Evolutionary conservation across 1,140 invertebrate species (phyloP), one percentile per base, ranked within the genome.

Genomic region (Octopus sinensis): DNA sequence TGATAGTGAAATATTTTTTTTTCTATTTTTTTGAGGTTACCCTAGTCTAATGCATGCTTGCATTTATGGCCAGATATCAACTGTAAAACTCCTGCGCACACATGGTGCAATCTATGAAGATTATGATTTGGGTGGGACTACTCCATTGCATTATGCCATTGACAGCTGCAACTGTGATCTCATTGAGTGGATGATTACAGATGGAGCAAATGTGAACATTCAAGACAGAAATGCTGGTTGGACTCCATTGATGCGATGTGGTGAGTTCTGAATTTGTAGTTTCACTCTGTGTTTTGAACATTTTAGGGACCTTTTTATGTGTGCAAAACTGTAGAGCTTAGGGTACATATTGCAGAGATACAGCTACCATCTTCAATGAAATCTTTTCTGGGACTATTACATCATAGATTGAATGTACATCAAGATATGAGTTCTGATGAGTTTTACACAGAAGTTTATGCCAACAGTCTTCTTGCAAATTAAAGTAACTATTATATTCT

Each of bases 171-270:
- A 89, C 82, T 71, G 83, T 3, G 84, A 90, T 13, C 82, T 89
- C 52, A 85, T 91, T 51, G 87, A 89, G 43, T 90, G 86, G 85
- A 86, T 90, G 82, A 85, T 89, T 51, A 75, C 84, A 9, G 87
- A 90, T 83, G 88, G 89, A 0, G 88, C 86, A 4, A 86, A 90
- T 81, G 84, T 88, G 4, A 88, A 89, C 83, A 78, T 87, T 51
- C 81, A 76, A 68, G 89, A 90, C 79, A 53, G 82, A n/a, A 84
- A 84, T 53, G 86, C 83, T 68, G 83, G 84, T 5, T 91, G 90
- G 90, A 90, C 90, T 53, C 89, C 90, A 9, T 83, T 91, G 13
- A 78, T 90, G 51, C 80, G 89, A 85, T 87, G 86, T 86, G 89
- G 89, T 90, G 83, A 83, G 86, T 84, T 77, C 7, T 51, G 10